phyloP scores from a whole-genome alignment of 2,797 vertebrate species.

The Simalia tracyae region DNA sequence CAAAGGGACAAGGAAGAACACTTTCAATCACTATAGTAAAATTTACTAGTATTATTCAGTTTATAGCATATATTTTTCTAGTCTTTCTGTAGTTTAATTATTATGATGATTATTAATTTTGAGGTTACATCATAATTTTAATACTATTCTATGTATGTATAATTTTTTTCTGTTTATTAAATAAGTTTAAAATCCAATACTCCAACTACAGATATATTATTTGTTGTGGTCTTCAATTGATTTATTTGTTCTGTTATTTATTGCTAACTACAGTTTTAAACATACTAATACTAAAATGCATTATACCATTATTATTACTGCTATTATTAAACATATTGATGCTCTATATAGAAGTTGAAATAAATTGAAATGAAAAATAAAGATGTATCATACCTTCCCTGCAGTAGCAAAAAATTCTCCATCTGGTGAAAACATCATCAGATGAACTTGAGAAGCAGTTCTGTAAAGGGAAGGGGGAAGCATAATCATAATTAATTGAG shows the following conservation, averaged over 20 bases:
- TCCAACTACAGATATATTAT: no score
- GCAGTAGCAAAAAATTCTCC: slow-evolving; percentile 98
- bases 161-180: no score
- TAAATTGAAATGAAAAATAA: neutral
- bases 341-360: neutral
- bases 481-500: neutral
- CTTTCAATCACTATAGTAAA: neutral
- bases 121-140: no score
- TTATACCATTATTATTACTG: neutral
- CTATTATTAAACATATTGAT: neutral
- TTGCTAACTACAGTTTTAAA: neutral
- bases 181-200: no score
- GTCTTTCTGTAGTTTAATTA: neutral
- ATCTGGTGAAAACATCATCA: slow-evolving; percentile 96
- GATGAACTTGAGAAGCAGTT: slow-evolving; percentile 88
- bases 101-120: neutral
- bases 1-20: no score
- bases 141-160: no score
- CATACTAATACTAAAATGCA: neutral
- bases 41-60: no score
- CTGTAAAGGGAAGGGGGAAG: slow-evolving; percentile 68
- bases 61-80: no score
- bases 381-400: slow-evolving; percentile 80
- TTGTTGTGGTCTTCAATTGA: neutral
- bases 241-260: neutral